Percentiles rank a stretch among this genome's conserved stretches.
Conservation (phyloP, 1,140 invertebrate genomes). For the Oreohelix idahoensis region DNA sequence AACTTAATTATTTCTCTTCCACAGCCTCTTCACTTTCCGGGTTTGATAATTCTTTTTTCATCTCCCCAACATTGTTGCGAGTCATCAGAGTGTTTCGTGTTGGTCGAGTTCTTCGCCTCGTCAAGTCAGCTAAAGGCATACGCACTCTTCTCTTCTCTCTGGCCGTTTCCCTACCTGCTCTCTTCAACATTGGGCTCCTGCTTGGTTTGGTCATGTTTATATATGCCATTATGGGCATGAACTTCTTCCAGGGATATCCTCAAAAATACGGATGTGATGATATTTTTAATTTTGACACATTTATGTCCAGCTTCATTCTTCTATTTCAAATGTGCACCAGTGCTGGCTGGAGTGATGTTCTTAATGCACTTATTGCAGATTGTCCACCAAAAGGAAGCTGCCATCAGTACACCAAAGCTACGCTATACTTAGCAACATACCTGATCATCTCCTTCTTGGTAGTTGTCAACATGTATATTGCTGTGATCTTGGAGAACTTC, state of each 20-base stretch:
- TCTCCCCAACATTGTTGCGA: slow-evolving; percentile 95
- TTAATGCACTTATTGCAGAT: slow-evolving; percentile 96
- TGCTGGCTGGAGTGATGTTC: slow-evolving; percentile 95
- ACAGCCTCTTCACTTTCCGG: slow-evolving; percentile 94
- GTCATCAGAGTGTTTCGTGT: slow-evolving; percentile 98
- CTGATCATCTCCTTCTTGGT: slow-evolving; percentile 98
- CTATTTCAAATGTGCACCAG: slow-evolving; percentile 99
- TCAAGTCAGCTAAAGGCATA: slow-evolving; percentile 96
- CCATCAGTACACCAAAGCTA: slow-evolving; percentile 92
- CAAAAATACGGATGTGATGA: slow-evolving; percentile 93
- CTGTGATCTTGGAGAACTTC: slow-evolving; percentile 98
- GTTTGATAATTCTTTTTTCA: slow-evolving; percentile 97
- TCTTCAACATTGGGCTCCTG: slow-evolving; percentile 98
- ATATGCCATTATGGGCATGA: slow-evolving; percentile 99
- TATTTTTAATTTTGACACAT: slow-evolving; percentile 99
- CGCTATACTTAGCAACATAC: slow-evolving; percentile 94
- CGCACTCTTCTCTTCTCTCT: slow-evolving; percentile 96
- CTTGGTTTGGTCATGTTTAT: slow-evolving; percentile 99
- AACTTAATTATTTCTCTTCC: slow-evolving; percentile 60
- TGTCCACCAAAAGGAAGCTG: slow-evolving; percentile 75
- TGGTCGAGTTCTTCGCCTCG: slow-evolving; percentile 94
- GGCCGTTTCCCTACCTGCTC: slow-evolving; percentile 96
- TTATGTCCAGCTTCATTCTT: slow-evolving; percentile 96
- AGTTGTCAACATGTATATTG: slow-evolving; percentile 99
- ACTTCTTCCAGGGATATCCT: slow-evolving; percentile 98